Base-by-base conservation (phyloP, 1,140 invertebrate genomes). In the Paraescarpia echinospica region DNA sequence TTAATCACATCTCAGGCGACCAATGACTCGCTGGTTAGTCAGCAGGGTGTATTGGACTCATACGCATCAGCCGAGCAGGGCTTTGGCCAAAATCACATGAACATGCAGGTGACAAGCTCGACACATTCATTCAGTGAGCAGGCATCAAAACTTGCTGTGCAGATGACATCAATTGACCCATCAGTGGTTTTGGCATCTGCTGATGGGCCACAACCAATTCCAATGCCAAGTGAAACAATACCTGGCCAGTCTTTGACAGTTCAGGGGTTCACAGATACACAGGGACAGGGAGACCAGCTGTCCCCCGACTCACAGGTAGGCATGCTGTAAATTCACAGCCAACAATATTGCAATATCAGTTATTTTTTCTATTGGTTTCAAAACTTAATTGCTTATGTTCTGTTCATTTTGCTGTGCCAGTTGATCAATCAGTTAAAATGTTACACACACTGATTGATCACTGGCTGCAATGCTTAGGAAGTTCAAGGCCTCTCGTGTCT, bases 221-320 rank as follows among this genome's bases (percentile, higher is more conserved):
- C 91, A 35, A 35, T 92, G 91, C 91, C 91, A 34, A 92, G n/a
- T 51, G 34, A 92, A 92, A 51, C 91, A 22, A 92, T 93, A 33
- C 89, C 93, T 34, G 35, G 34, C 41, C 92, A 91, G 48, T 34
- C 92, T 34, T 91, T 59, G 31, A 92, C 90, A 91, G 90, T 48
- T 31, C 91, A 91, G 34, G 92, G 93, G 89, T 92, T 93, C 92
- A 92, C 93, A 92, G 92, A 48, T 41, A 91, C 77, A 41, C 92
- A 90, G 34, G 51, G 88, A 34, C 92, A 91, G 90, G 91, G 35
- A 34, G 51, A 89, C 89, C 89, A 92, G 59, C 48, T 35, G 77
- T 92, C 35, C 59, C 89, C 33, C n/a, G 34, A 91, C 41, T 33
- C 91, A 41, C 89, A 41, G n/a, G 51, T 35, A 88, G 33, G 34